Conservation (phyloP, 1,140 invertebrate genomes). For the Drosophila kepulauana region DNA sequence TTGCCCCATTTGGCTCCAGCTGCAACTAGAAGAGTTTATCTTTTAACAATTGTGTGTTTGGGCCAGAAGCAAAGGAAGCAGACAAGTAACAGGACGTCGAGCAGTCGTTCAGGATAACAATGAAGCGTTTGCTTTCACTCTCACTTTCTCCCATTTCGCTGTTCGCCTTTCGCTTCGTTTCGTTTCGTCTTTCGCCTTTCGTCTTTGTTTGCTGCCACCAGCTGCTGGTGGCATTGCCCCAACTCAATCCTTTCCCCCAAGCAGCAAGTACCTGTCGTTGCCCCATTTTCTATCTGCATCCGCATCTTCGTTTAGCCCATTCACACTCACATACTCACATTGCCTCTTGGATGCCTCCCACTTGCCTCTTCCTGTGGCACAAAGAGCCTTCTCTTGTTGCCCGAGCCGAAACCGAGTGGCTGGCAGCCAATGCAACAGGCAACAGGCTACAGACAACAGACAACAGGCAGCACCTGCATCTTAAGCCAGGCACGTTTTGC, state of each 20-base stretch:
- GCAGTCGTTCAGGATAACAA: constrained; percentile 63
- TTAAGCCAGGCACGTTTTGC: constrained; percentile 66
- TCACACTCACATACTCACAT: constrained; percentile 26
- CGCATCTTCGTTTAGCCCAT: constrained; percentile 44
- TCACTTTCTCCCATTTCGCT: constrained; percentile 15
- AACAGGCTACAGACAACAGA: constrained; percentile 47
- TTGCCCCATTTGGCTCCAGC: constrained; percentile 1
- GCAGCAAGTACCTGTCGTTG: background rate
- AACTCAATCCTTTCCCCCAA: background rate
- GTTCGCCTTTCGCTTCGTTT: background rate
- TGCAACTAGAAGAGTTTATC: constrained; percentile 62
- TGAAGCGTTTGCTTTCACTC: constrained; percentile 71
- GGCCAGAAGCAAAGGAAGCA: constrained; percentile 37
- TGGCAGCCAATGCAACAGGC: constrained; percentile 53
- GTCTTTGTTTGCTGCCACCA: constrained; percentile 40
- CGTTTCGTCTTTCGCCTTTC: constrained; percentile 48
- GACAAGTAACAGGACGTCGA: constrained; percentile 11
- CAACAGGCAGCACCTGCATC: constrained; percentile 55
- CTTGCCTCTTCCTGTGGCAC: constrained; percentile 34
- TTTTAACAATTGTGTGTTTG: constrained; percentile 63
- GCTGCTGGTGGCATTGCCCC: constrained; percentile 32
- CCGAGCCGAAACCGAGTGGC: background rate
- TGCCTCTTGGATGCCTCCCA: background rate
- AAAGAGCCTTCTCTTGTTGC: constrained; percentile 36
- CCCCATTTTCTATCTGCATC: constrained; percentile 23